These are phyloP conservation scores for Oryzias celebensis DNA, from an alignment of 2,113 vertebrate genomes.

Conservation along the genomic window DNA sequence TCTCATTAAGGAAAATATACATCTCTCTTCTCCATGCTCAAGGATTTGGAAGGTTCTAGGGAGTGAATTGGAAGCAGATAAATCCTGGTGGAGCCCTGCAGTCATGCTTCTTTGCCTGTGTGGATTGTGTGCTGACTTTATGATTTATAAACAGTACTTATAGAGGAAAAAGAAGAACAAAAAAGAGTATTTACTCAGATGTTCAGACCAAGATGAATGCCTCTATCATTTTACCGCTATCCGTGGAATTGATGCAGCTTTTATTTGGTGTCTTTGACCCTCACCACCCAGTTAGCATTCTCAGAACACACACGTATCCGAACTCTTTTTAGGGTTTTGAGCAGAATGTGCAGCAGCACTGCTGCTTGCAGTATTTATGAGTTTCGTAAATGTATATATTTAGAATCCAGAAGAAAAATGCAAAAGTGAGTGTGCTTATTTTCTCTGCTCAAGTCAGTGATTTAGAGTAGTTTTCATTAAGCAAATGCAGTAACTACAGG, in stretches of 20 bases:
- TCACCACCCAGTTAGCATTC: constrained; percentile 25
- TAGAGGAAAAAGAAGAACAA: constrained; percentile 36
- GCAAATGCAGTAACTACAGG: not conserved
- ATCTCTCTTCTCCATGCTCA: not conserved
- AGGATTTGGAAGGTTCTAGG: constrained; percentile 3
- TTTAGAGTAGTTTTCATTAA: not conserved
- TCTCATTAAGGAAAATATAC: not conserved
- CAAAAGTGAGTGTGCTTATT: constrained; percentile 17
- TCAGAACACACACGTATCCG: constrained; percentile 29
- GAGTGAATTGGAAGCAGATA: constrained; percentile 10
- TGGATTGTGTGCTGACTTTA: constrained; percentile 44
- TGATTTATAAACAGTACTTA: constrained; percentile 49
- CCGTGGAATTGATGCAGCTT: constrained; percentile 17
- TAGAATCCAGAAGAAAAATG: constrained; percentile 22
- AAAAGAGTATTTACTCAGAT: constrained; percentile 36
- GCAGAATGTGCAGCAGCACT: constrained; percentile 17
- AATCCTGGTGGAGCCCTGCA: constrained; percentile 16
- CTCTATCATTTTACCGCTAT: constrained; percentile 38
- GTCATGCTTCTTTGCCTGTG: constrained; percentile 16
- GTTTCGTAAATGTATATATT: constrained; percentile 24
- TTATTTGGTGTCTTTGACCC: constrained; percentile 34
- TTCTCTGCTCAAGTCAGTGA: constrained; percentile 20
- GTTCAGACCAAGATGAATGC: constrained; percentile 21
- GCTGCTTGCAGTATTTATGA: constrained; percentile 38
- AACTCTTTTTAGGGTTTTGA: constrained; percentile 12